Percentiles rank a stretch among this genome's conserved stretches.
Evolutionary conservation across 2,888 invertebrate genomes (phyloP).

Genomic region (Parthenolecanium corni): DNA sequence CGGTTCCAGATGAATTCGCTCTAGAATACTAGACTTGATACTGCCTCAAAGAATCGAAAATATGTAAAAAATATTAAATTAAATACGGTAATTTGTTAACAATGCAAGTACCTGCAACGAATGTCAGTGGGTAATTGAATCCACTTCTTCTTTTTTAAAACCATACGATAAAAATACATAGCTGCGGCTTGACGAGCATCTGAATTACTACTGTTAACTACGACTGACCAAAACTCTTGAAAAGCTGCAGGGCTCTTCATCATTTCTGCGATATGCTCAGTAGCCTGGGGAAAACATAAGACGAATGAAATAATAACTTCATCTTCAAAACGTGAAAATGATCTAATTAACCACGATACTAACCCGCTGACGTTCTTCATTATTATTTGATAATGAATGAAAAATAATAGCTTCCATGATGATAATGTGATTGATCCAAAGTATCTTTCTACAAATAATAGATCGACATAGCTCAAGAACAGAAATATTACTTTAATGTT

Average conservation of each 20-base stretch:
- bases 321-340: not conserved
- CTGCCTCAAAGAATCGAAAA: not conserved
- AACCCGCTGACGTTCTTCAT: conserved; percentile 17
- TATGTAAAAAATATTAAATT: not conserved
- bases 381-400: conserved; percentile 3
- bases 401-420: conserved; percentile 12
- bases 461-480: not conserved
- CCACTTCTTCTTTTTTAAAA: conserved; percentile 16
- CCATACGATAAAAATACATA: conserved; percentile 16
- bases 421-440: not conserved
- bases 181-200: conserved; percentile 19
- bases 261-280: not conserved
- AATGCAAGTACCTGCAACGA: not conserved
- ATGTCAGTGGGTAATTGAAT: conserved; percentile 5
- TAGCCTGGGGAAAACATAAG: not conserved
- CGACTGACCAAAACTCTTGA: conserved; percentile 19
- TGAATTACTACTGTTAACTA: conserved; percentile 7
- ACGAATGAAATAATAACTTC: not conserved
- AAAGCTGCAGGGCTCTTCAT: conserved; percentile 9
- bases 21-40: conserved; percentile 10
- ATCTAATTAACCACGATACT: no score
- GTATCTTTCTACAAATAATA: not conserved
- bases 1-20: conserved; percentile 18
- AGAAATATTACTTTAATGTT: no score
- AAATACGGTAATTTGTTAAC: not conserved